These are phyloP conservation scores for Stichodactyla helianthus DNA, from an alignment of 64 coral and sea anemone species.

Conservation along the genomic window DNA sequence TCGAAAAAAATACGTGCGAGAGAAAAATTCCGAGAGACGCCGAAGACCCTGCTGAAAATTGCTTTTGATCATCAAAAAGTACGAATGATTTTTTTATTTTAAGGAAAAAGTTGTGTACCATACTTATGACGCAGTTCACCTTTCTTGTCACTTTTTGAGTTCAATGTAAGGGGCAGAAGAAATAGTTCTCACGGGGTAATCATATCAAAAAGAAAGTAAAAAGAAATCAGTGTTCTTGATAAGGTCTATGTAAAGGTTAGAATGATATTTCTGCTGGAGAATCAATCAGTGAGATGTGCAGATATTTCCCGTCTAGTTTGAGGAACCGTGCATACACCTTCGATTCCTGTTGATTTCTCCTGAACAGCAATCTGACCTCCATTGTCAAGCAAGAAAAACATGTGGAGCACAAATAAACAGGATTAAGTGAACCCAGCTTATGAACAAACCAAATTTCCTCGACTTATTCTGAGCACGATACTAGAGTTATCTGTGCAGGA, in stretches of 20 bases:
- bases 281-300: neutral
- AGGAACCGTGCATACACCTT: neutral
- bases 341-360: neutral
- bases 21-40: neutral
- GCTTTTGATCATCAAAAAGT: neutral
- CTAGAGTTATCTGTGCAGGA: neutral
- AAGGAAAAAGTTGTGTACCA: too few relatives aligned
- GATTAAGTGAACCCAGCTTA: neutral
- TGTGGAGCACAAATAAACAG: neutral
- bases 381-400: neutral
- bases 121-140: neutral
- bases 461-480: neutral
- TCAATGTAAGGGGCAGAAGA: neutral
- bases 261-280: neutral
- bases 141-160: neutral
- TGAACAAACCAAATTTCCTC: neutral
- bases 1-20: neutral
- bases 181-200: neutral
- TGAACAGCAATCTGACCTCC: neutral
- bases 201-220: neutral
- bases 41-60: neutral
- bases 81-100: too few relatives aligned
- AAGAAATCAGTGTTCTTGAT: neutral
- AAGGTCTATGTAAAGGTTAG: conserved; percentile 1
- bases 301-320: neutral